Base-by-base conservation (phyloP, 2,797 vertebrate genomes). In the Streptopelia turtur region DNA sequence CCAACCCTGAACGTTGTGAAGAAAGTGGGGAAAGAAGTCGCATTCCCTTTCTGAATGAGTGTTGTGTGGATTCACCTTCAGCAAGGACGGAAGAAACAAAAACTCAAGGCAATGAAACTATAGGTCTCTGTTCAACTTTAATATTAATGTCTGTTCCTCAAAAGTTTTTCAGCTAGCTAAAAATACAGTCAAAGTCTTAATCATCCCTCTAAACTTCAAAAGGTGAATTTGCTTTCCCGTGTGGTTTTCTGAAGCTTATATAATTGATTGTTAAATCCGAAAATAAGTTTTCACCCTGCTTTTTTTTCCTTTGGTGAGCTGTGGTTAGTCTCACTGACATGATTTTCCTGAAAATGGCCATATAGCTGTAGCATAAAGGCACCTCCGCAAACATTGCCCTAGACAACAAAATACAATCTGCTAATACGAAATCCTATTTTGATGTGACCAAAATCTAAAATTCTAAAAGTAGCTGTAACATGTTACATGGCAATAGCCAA, bases 81-180 rank as follows among this genome's bases (percentile, higher is more conserved):
- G 63, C 50, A 68, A 94, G 68, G 68, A 43, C 2, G 0, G 77
- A 70, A 81, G 28, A 82, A 95, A 84, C 33, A 30, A 93, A 95
- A 75, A 93, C 66, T 53, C 93, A 27, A 20, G 45, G 16, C 65
- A 66, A 45, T 31, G 65, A 17, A 78, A 60, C 16, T 28, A 13
- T 0, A 75, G 41, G 55, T 77, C 20, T 84, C 24, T 69, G 23
- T 81, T 88, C 88, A 75, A 18, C 70, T 94, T 95, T 92, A 94
- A 87, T 94, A 35, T 49, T 90, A 81, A 16, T 57, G 17, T 65
- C 92, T 61, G 23, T 24, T 81, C 81, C 63, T 88, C n/a, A 39
- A 69, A 94, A 87, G 59, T 16, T 69, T 77, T 90, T 55, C 87
- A 86, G 35, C 89, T 82, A 89, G 81, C 83, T 74, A 94, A 96